A percentile compares a stretch with the other conserved stretches of the same genome.
phyloP scores from a whole-genome alignment of 2,888 invertebrate species.

The Caenorhabditis doughertyi region DNA sequence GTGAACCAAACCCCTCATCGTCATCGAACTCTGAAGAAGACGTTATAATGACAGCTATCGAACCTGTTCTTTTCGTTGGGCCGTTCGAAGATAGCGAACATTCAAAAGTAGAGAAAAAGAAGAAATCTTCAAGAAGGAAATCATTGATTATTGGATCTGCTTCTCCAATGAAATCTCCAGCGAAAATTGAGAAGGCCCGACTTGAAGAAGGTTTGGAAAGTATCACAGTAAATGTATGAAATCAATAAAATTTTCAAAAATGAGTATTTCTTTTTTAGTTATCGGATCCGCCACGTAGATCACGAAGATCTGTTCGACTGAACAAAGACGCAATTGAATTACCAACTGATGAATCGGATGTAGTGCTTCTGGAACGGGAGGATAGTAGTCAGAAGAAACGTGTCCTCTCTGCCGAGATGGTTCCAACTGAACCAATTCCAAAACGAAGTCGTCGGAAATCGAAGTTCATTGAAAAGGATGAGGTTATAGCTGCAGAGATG shows the following conservation, averaged over 20 bases:
- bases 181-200: conserved; percentile 30
- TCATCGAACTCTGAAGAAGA: background rate
- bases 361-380: background rate
- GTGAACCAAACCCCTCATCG: background rate
- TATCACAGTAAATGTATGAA: conserved; percentile 7
- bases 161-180: conserved; percentile 43
- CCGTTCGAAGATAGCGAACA: background rate
- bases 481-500: background rate
- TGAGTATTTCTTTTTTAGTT: background rate
- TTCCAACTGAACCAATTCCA: background rate
- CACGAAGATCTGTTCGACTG: conserved; percentile 29
- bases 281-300: conserved; percentile 6
- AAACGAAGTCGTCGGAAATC: conserved; percentile 43
- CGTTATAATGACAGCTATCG: background rate
- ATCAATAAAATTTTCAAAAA: conserved; percentile 5
- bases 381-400: conserved; percentile 9
- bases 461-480: background rate
- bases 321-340: background rate
- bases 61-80: background rate
- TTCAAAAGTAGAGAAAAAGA: background rate
- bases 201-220: conserved; percentile 3
- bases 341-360: background rate
- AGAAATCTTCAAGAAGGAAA: conserved; percentile 12
- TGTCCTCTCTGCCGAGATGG: background rate
- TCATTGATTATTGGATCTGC: conserved; percentile 14